Evolutionary conservation across 1,140 invertebrate species (phyloP), one percentile per base, ranked within the genome.

Genomic region (Arctopsyche grandis): DNA sequence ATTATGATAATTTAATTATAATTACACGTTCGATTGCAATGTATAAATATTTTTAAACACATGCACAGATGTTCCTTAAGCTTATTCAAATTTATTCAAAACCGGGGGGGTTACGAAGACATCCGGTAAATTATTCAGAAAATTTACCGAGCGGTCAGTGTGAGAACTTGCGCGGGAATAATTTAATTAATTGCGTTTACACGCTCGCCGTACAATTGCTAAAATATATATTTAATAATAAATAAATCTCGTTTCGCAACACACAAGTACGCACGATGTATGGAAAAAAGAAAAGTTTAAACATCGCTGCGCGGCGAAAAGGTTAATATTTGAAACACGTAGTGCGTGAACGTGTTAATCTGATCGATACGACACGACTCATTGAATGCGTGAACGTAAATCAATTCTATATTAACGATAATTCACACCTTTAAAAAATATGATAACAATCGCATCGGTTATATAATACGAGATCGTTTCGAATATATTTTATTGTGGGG

Each of bases 351-450:
- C 63, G 63, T 66, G 63, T 66, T 66, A 66, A 66, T 66, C 63
- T 66, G 63, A 66, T 66, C 63, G 63, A 66, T 66, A 26, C 63
- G 12, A 66, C 63, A 66, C 63, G 63, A 66, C 63, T 66, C 24
- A 66, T 66, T 66, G 63, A 66, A 66, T 66, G 63, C 63, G 63
- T 66, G 63, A 66, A 66, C 63, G 21, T 66, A 66, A 66, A 66
- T 66, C 63, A 66, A 66, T 66, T 66, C 24, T 66, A 66, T 66
- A 66, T 22, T 66, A 66, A 66, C 63, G 21, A 66, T 66, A 66
- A 66, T 66, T 66, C 63, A 66, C 63, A 66, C 63, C 63, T 38
- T 38, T 66, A 66, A 66, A 66, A 66, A 22, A 22, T 66, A 22
- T 22, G 63, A 66, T 66, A 66, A n/a, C 63, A 22, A 66, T 66